A percentile compares a stretch with the other conserved stretches of the same genome.
Conservation (phyloP, 64 coral and sea anemone species). For the Porites australiensis region DNA sequence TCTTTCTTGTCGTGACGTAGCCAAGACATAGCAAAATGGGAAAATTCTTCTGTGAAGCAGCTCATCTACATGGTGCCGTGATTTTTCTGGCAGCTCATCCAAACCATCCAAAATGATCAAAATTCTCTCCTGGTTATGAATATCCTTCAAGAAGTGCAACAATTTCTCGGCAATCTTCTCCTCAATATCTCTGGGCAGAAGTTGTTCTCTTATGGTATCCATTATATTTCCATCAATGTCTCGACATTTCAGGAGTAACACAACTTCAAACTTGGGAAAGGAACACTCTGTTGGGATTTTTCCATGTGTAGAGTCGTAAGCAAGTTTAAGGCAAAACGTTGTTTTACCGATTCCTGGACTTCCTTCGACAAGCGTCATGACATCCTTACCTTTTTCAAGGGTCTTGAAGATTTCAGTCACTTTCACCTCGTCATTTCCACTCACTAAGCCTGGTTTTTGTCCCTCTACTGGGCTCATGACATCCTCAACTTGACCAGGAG, state of each 20-base stretch:
- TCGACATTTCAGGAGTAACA: slow-evolving; percentile 11
- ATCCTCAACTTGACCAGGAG: too few relatives aligned
- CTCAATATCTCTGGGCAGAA: neutral
- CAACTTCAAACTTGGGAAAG: neutral
- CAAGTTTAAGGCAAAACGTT: slow-evolving; percentile 28
- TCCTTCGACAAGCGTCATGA: neutral
- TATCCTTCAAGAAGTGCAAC: neutral
- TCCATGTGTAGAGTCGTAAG: neutral
- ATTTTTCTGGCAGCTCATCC: slow-evolving; percentile 5
- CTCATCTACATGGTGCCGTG: neutral
- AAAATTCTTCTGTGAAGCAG: neutral
- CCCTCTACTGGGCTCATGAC: too few relatives aligned
- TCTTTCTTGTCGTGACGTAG: slow-evolving; percentile 3
- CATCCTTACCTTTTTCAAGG: too few relatives aligned
- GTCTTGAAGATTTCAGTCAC: too few relatives aligned
- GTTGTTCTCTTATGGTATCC: slow-evolving; percentile 23
- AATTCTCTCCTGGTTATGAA: too few relatives aligned
- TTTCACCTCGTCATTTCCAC: too few relatives aligned
- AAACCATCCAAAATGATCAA: neutral
- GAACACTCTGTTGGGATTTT: neutral
- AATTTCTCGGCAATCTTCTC: neutral
- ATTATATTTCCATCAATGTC: neutral
- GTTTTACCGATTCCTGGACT: slow-evolving; percentile 28
- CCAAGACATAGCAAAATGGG: neutral
- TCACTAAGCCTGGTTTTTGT: too few relatives aligned